Evolutionary conservation across 2,113 vertebrate species (phyloP), one percentile per base, ranked within the genome.

Genomic region (Brachyhypopomus gauderio): DNA sequence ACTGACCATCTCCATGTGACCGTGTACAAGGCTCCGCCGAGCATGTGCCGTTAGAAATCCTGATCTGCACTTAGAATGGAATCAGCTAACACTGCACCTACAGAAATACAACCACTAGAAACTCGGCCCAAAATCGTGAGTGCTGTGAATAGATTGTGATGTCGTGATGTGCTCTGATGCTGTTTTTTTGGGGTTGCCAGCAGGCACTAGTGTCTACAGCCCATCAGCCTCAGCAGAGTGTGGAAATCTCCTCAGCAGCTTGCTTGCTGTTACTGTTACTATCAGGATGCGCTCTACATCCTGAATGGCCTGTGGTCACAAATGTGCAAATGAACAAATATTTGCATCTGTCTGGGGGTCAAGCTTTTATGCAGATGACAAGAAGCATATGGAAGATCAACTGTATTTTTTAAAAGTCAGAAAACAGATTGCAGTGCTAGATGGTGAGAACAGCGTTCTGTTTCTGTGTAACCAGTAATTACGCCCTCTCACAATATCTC

Each of bases 381-480:
- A 70, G 34, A 48, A 30, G 66, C 22, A 12, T 20, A 55, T 55
- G 2, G 7, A 56, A 56, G 23, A 73, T 56, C 27, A 64, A 25
- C 17, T 45, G 23, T 58, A n/a, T 66, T 34, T 75, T n/a, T 20
- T 34, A 64, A 66, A 30, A 20, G 48, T 60, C 36, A 20, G n/a
- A 62, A 79, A 23, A 17, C 55, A 59, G 60, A 70, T 78, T 69
- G 75, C 56, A 71, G 38, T 38, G 55, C 70, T 63, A 62, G 23
- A 48, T 22, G 2, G 72, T 63, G 64, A 75, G 48, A 11, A 52
- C 56, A 14, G 23, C 41, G 7, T 52, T 52, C 59, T 11, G 38
- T 73, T 38, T 81, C 66, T 55, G 48, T 64, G 74, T 20, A 41
- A 38, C 80, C 66, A 52, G 62, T 71, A 77, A 82, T 82, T 82